A percentile compares a stretch with the other conserved stretches of the same genome.
phyloP scores from a whole-genome alignment of 1,140 invertebrate genomes.

The Myzus persicae region DNA sequence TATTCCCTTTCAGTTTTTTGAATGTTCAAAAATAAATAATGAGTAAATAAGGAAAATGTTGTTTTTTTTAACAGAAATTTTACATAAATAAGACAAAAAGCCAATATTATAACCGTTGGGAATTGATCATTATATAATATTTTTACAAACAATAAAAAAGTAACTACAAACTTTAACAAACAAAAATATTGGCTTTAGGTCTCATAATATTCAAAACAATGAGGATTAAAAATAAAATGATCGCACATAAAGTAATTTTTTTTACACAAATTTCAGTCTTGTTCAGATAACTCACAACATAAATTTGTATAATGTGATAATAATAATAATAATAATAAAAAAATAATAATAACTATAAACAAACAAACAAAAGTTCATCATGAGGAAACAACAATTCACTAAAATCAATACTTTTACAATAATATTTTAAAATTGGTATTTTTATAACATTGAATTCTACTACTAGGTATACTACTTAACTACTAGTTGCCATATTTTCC shows the following conservation, averaged over 20 bases:
- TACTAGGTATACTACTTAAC: constrained; percentile 44
- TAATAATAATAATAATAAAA: constrained; percentile 33
- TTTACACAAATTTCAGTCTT: constrained; percentile 58
- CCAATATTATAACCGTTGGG: background rate
- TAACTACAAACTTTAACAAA: constrained; percentile 9
- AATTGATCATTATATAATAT: background rate
- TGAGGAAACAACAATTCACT: constrained; percentile 47
- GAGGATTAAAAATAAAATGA: constrained; percentile 27
- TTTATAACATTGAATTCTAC: constrained; percentile 40
- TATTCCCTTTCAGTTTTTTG: background rate
- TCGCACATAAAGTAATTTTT: constrained; percentile 12
- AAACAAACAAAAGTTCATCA: constrained; percentile 50
- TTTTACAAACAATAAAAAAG: constrained; percentile 6
- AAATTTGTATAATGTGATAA: constrained; percentile 52
- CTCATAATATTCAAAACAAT: constrained; percentile 9
- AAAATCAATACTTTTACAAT: constrained; percentile 53
- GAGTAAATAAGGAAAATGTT: background rate
- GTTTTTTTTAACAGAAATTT: background rate
- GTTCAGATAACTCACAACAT: constrained; percentile 56
- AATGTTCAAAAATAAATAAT: constrained; percentile 21
- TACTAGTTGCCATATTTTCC: constrained; percentile 51
- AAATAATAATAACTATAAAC: constrained; percentile 54
- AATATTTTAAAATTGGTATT: constrained; percentile 10
- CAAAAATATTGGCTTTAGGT: constrained; percentile 1
- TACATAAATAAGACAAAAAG: background rate